These are phyloP conservation scores for Delphinapterus leucas DNA, from an alignment of 2,113 vertebrate species.

Conservation along the genomic window DNA sequence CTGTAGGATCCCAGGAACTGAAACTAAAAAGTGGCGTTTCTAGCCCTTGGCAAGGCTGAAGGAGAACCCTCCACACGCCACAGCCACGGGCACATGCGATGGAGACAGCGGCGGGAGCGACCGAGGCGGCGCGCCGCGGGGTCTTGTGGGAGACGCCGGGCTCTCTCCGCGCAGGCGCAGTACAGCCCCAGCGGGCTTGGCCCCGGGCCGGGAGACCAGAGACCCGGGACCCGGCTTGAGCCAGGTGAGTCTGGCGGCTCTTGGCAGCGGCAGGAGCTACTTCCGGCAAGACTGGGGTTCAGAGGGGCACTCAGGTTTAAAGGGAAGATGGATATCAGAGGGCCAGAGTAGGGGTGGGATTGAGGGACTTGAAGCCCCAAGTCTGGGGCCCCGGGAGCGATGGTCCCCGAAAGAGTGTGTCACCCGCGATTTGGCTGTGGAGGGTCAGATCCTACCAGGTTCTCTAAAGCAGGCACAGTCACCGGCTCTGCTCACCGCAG, in stretches of 20 bases:
- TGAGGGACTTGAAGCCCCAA: not conserved
- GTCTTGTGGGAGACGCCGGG: not conserved
- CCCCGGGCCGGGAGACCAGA: fast-evolving
- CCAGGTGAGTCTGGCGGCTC: fast-evolving
- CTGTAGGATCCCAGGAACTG: not conserved
- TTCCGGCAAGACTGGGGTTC: not conserved
- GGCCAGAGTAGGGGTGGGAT: not conserved
- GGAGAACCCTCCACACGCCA: not conserved
- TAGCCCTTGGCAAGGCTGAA: not conserved
- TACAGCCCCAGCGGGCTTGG: not conserved
- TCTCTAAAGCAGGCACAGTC: not conserved
- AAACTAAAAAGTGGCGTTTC: not conserved
- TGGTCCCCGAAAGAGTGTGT: not conserved
- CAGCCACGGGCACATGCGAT: not conserved
- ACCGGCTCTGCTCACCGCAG: not conserved
- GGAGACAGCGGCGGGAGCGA: fast-evolving
- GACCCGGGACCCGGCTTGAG: fast-evolving
- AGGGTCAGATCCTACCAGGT: not conserved
- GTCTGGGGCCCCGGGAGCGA: not conserved
- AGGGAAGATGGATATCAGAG: too few relatives aligned
- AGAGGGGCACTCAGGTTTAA: too few relatives aligned
- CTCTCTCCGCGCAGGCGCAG: not conserved
- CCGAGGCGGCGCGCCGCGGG: fast-evolving
- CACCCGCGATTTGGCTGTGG: not conserved
- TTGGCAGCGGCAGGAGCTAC: too few relatives aligned